A percentile compares a stretch with the other conserved stretches of the same genome.
phyloP scores from a whole-genome alignment of 1,140 invertebrate species.

The Pogonomyrmex barbatus region DNA sequence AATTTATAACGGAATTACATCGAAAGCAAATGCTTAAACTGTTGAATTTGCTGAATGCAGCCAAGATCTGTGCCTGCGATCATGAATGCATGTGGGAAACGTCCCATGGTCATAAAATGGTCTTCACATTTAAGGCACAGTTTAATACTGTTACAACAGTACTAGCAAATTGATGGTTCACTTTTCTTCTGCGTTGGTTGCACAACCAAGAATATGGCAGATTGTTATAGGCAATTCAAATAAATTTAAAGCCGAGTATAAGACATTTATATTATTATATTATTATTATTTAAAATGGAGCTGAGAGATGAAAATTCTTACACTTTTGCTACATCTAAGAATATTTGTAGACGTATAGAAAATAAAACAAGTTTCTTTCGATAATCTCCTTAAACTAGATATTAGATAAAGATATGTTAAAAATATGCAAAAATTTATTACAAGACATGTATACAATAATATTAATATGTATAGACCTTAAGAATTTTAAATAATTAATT shows the following conservation, averaged over 20 bases:
- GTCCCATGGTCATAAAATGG: too few species aligned
- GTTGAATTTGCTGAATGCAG: not conserved
- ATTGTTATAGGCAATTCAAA: not conserved
- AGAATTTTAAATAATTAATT: slow-evolving; percentile 1
- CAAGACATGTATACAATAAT: not conserved
- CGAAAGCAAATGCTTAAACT: too few species aligned
- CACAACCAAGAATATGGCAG: not conserved
- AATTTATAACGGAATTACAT: too few species aligned
- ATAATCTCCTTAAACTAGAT: not conserved
- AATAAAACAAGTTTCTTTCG: not conserved
- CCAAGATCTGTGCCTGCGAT: too few species aligned
- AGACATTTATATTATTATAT: too few species aligned
- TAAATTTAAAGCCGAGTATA: not conserved
- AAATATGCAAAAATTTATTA: not conserved
- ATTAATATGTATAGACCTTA: not conserved
- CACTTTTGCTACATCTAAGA: not conserved
- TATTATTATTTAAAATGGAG: not conserved
- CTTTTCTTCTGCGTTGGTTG: not conserved
- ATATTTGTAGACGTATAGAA: not conserved
- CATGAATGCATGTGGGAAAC: too few species aligned
- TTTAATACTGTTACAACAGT: too few species aligned
- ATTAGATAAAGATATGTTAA: not conserved
- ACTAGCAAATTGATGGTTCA: too few species aligned
- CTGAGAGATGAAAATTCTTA: not conserved
- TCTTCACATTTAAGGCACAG: too few species aligned